Percentiles rank a stretch among this genome's conserved stretches.
phyloP scores from a whole-genome alignment of 2,888 invertebrate genomes.

The Nemapogon koenigi region DNA sequence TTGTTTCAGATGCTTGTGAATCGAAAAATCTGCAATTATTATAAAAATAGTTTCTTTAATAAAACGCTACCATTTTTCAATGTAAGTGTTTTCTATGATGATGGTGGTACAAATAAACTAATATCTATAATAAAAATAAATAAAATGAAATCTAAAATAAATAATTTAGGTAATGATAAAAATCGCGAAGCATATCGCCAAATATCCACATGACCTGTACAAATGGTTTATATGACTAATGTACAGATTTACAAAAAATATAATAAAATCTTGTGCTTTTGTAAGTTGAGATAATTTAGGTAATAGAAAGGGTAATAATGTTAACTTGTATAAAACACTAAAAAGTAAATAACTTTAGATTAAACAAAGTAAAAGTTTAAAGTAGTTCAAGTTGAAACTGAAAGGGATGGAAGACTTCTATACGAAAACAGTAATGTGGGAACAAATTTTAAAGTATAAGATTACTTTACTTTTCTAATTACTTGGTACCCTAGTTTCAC shows the following conservation, averaged over 20 bases:
- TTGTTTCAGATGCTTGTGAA: too few species aligned
- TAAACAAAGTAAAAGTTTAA: not conserved
- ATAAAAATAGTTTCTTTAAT: too few species aligned
- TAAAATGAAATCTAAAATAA: too few species aligned
- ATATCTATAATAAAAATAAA: too few species aligned
- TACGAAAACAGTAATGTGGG: slow-evolving; percentile 29
- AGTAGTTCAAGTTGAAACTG: not conserved
- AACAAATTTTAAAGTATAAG: too few species aligned
- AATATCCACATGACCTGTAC: slow-evolving; percentile 66
- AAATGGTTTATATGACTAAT: slow-evolving; percentile 34
- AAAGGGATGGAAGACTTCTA: slow-evolving; percentile 57
- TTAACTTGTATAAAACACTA: not conserved
- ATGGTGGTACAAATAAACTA: too few species aligned
- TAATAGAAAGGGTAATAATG: not conserved
- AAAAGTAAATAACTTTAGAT: not conserved
- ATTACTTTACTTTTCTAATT: too few species aligned
- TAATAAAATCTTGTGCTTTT: not conserved
- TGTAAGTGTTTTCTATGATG: too few species aligned
- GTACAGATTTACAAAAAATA: slow-evolving; percentile 37
- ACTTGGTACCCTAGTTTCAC: slow-evolving; percentile 52
- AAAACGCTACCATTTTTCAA: too few species aligned
- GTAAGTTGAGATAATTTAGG: not conserved
- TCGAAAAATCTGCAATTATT: too few species aligned
- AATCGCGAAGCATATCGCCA: slow-evolving; percentile 57
- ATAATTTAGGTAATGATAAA: slow-evolving; percentile 32